Evolutionary conservation across 2,797 vertebrate species (phyloP).

Genomic region (Cuniculus paca): DNA sequence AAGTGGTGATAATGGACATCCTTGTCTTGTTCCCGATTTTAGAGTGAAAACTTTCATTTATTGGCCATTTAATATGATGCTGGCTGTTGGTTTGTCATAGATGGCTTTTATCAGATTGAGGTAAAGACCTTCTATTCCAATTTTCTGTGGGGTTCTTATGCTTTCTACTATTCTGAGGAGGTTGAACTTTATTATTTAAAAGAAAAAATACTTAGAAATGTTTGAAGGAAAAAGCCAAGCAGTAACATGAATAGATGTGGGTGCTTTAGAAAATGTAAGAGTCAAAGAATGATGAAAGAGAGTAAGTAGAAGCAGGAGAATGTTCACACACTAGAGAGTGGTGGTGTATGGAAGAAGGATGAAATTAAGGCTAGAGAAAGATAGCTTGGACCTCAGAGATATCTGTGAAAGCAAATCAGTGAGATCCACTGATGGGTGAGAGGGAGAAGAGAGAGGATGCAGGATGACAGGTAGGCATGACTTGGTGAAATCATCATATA

Average conservation of each 20-base stretch:
- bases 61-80: too few relatives aligned
- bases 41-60: too few relatives aligned
- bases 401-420: neutral
- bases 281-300: neutral
- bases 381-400: neutral
- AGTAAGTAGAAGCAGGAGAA: neutral
- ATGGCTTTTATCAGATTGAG: too few relatives aligned
- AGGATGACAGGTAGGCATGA: slow-evolving; percentile 44
- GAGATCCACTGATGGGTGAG: neutral
- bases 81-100: too few relatives aligned
- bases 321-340: accelerated
- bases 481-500: neutral
- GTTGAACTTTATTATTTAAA: neutral
- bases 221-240: neutral
- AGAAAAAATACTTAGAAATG: neutral
- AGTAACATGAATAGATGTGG: neutral
- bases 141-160: too few relatives aligned
- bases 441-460: neutral
- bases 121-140: too few relatives aligned
- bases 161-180: neutral
- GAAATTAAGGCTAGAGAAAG: neutral
- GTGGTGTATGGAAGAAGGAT: neutral
- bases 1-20: too few relatives aligned
- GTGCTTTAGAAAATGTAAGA: neutral
- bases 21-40: too few relatives aligned